These are phyloP conservation scores for Macaca mulatta DNA, from an alignment of 2,113 vertebrate species.

Conservation along the genomic window DNA sequence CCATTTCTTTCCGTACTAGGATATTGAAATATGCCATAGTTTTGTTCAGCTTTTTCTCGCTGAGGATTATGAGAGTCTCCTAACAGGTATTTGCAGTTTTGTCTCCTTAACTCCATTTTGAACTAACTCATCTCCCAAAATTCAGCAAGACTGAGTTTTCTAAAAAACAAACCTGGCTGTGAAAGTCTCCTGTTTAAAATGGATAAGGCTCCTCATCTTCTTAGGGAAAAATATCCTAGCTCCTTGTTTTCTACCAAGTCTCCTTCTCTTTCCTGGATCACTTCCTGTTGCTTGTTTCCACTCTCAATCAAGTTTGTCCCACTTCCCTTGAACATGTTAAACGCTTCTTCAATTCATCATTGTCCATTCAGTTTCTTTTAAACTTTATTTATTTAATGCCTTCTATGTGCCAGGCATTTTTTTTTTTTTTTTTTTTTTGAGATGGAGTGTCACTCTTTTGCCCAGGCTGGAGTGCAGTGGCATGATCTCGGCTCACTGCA, in stretches of 20 bases:
- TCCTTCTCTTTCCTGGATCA: neutral
- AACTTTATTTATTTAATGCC: neutral
- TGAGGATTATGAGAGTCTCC: neutral
- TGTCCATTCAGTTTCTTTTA: neutral
- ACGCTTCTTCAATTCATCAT: neutral
- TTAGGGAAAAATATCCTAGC: neutral
- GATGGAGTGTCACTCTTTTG: too few species aligned
- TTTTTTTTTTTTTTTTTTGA: too few species aligned
- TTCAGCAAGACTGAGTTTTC: neutral
- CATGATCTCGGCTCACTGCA: too few species aligned
- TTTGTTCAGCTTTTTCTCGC: neutral
- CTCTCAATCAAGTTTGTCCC: neutral
- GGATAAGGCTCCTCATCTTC: neutral
- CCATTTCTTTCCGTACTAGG: neutral
- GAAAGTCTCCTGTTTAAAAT: neutral
- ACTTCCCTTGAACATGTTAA: neutral
- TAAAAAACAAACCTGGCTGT: neutral
- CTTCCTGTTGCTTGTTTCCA: neutral
- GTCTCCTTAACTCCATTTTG: neutral
- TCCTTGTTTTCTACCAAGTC: neutral
- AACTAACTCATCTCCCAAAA: neutral
- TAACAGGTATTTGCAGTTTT: neutral
- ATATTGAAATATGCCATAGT: neutral
- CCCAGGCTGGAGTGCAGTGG: too few species aligned
- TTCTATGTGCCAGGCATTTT: neutral